These are phyloP conservation scores for Gymnopithys bicolor DNA, from an alignment of 2,797 vertebrate genomes.

Conservation along the genomic window DNA sequence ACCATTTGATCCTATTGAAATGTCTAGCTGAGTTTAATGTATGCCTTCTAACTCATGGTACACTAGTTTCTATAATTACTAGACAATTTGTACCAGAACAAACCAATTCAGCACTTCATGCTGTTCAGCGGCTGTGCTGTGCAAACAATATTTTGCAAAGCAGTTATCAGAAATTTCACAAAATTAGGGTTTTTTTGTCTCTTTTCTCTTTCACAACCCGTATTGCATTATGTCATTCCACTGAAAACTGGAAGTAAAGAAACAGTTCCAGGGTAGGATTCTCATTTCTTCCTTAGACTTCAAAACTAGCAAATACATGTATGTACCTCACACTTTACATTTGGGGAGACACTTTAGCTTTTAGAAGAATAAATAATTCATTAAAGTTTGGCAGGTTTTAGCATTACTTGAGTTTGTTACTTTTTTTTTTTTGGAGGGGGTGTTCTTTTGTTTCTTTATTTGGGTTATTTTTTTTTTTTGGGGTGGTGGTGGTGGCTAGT, in stretches of 20 bases:
- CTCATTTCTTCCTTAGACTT: background rate
- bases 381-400: background rate
- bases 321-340: background rate
- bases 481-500: fast-evolving
- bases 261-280: background rate
- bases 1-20: no score
- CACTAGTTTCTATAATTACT: no score
- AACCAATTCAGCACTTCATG: no score
- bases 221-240: background rate
- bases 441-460: background rate
- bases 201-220: no score
- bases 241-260: background rate
- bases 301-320: background rate
- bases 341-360: background rate
- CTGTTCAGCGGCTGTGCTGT: no score
- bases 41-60: no score
- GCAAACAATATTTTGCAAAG: no score
- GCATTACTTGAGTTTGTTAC: background rate
- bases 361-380: background rate
- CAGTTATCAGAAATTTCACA: no score
- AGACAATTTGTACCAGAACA: no score
- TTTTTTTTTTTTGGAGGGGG: background rate
- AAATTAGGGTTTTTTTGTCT: no score
- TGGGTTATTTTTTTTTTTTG: no score
- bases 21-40: no score